Evolutionary conservation across 2,888 invertebrate genomes (phyloP).

Genomic region (Lasioglossum oenotherae): DNA sequence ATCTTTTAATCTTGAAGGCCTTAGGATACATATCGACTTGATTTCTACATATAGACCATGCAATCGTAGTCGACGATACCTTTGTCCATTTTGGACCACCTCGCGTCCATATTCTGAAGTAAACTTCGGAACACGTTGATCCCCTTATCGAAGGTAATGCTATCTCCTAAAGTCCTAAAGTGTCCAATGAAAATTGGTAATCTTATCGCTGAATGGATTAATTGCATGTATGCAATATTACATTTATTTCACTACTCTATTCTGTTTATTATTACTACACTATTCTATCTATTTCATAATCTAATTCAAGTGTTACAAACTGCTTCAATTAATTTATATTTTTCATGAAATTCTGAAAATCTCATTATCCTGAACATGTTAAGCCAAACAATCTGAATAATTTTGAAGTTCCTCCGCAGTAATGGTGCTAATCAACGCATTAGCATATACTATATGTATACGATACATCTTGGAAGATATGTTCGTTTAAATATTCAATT

Average conservation of each 20-base stretch:
- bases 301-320: no score
- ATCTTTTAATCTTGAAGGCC: background rate
- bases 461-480: background rate
- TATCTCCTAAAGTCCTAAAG: background rate
- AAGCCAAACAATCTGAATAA: background rate
- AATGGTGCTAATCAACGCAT: background rate
- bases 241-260: no score
- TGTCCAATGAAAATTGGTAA: background rate
- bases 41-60: background rate
- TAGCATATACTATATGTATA: background rate
- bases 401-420: background rate
- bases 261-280: no score
- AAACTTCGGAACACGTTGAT: background rate
- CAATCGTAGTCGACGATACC: background rate
- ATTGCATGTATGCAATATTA: background rate
- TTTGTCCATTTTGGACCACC: background rate
- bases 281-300: no score
- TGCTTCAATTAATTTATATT: background rate
- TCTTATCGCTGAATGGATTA: background rate
- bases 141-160: background rate
- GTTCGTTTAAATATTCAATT: constrained; percentile 24
- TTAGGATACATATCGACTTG: background rate
- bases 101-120: background rate
- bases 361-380: background rate
- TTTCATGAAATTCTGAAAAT: background rate